These are phyloP conservation scores for Glomeris marginata DNA, from an alignment of 2,888 invertebrate genomes.

Conservation along the genomic window DNA sequence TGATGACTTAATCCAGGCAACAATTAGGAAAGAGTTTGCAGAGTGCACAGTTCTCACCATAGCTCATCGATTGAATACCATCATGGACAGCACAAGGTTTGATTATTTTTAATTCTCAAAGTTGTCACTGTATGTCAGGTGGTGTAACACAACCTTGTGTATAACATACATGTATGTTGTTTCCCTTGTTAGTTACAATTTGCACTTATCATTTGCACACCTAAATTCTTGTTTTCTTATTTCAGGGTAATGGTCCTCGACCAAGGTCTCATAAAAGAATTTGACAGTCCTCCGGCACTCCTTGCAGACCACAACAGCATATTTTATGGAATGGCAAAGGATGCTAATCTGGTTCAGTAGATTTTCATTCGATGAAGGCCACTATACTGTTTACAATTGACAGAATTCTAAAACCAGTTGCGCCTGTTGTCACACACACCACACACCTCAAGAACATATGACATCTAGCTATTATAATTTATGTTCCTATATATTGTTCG, in stretches of 20 bases:
- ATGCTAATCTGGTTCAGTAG: conserved; percentile 26
- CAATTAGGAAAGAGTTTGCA: conserved; percentile 71
- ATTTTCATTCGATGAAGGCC: no score
- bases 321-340: conserved; percentile 37
- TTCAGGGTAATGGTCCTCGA: conserved; percentile 32
- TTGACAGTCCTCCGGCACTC: conserved; percentile 30
- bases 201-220: not conserved
- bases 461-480: no score
- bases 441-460: no score
- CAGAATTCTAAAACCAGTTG: no score
- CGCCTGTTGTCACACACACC: no score
- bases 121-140: not conserved
- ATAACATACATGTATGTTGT: not conserved
- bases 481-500: no score
- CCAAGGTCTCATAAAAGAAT: conserved; percentile 31
- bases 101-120: not conserved
- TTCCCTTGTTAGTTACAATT: not conserved
- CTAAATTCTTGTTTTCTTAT: conserved; percentile 1
- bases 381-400: no score
- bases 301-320: conserved; percentile 28
- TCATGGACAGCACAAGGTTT: conserved; percentile 46
- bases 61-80: conserved; percentile 83
- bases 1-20: conserved; percentile 44
- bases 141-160: not conserved
- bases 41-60: conserved; percentile 81